Base-by-base conservation (phyloP, 2,888 invertebrate species). In the Pyrrhia umbra region DNA sequence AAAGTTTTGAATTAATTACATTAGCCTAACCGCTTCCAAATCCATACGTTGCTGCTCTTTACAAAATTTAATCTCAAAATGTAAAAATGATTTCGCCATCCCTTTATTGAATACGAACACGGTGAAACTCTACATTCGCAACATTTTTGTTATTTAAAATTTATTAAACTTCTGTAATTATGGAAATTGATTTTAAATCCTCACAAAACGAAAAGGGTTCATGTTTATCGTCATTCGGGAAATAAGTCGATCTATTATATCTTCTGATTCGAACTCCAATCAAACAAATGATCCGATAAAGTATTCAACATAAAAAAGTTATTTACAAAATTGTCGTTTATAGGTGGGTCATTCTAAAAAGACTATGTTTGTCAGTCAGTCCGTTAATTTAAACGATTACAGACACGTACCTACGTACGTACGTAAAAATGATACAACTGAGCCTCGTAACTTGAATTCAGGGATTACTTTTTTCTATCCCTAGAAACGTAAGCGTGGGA, bases 141-240 rank as follows among this genome's bases (percentile, higher is more conserved):
- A 66, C 75, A 75, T 79, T 84, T 79, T 75, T 76, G 77, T 79
- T 77, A 75, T 82, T 83, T 78, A 59, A 79, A 74, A 80, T 81
- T 79, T 77, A 79, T 80, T 75, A 77, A 83, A 85, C 84, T 86
- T 85, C 76, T 59, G 74, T 84, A 85, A 83, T 86, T 86, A 85
- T 80, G 68, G 64, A 78, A 82, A 80, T 80, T 82, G 73, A 77
- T 78, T 82, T 73, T 55, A 63, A 64, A 60, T 37, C 56, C 58
- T 73, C 66, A 67, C 68, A 80, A 58, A 84, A 82, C 75, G 71
- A 75, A 81, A 82, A 85, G 77, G 75, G 75, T 68, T 77, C 55
- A 66, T 64, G 63, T 58, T 71, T 74, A n/a, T n/a, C n/a, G n/a
- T n/a, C n/a, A 79, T 75, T 79, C 46, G 64, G 51, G 59, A 72